Percentiles rank a stretch among this genome's conserved stretches.
Conservation (phyloP, 2,797 vertebrate species). For the Arctocebus calabarensis region DNA sequence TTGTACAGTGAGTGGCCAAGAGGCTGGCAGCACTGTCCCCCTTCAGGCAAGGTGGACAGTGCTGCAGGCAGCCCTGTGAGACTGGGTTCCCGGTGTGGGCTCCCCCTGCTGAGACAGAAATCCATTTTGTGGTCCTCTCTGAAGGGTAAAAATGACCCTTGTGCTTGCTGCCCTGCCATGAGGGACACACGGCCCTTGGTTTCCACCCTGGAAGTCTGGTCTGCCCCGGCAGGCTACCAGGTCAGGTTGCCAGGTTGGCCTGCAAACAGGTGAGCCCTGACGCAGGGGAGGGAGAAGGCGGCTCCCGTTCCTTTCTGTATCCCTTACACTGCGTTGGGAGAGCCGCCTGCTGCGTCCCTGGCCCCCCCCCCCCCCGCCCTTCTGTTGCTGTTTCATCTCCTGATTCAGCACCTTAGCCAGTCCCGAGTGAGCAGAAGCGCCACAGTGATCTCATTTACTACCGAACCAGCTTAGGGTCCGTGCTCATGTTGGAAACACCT, state of each 20-base stretch:
- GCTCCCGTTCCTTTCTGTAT: not conserved
- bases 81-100: too few relatives aligned
- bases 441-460: not conserved
- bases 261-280: not conserved
- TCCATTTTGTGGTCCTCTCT: too few relatives aligned
- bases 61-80: not conserved
- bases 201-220: not conserved
- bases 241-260: not conserved
- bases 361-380: not conserved
- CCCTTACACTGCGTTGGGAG: rapidly evolving
- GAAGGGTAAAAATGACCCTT: too few relatives aligned
- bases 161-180: too few relatives aligned
- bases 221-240: not conserved
- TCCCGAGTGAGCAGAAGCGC: not conserved
- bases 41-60: not conserved
- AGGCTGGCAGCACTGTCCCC: not conserved
- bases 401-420: not conserved
- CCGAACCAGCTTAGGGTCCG: not conserved
- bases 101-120: too few relatives aligned
- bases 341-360: too few relatives aligned
- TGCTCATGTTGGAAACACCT: not conserved
- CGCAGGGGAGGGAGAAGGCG: not conserved
- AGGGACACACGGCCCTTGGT: not conserved
- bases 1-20: not conserved
- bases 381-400: not conserved